A percentile compares a stretch with the other conserved stretches of the same genome.
Evolutionary conservation across 2,113 vertebrate genomes (phyloP).

Genomic region (Vireo altiloquus): DNA sequence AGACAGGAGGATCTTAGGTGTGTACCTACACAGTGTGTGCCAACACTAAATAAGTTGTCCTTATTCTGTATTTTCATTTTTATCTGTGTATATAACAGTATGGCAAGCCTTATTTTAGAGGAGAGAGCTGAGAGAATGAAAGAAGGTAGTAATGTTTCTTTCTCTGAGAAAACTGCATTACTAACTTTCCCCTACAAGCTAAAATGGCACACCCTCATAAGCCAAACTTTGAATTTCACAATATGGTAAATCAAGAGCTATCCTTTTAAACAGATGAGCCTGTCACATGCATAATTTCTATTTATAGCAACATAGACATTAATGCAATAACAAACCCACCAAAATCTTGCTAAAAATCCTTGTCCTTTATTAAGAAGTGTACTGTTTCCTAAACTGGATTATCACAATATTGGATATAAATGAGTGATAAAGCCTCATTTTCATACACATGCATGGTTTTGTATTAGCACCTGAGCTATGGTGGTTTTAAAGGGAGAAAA

Average conservation of each 20-base stretch:
- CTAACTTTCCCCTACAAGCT: background rate
- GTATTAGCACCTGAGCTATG: background rate
- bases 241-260: background rate
- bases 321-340: background rate
- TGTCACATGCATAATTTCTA: background rate
- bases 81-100: background rate
- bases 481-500: background rate
- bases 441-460: background rate
- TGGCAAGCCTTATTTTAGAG: background rate
- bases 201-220: background rate
- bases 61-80: background rate
- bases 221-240: background rate
- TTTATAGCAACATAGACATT: background rate
- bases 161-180: background rate
- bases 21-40: background rate
- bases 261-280: background rate
- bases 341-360: background rate
- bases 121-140: background rate
- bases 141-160: background rate
- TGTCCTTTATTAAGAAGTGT: background rate
- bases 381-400: background rate
- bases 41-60: background rate
- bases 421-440: background rate
- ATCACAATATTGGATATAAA: background rate
- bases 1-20: background rate